Base-by-base conservation (phyloP, 2,888 invertebrate species). In the Chaetogeoica ovagalla region DNA sequence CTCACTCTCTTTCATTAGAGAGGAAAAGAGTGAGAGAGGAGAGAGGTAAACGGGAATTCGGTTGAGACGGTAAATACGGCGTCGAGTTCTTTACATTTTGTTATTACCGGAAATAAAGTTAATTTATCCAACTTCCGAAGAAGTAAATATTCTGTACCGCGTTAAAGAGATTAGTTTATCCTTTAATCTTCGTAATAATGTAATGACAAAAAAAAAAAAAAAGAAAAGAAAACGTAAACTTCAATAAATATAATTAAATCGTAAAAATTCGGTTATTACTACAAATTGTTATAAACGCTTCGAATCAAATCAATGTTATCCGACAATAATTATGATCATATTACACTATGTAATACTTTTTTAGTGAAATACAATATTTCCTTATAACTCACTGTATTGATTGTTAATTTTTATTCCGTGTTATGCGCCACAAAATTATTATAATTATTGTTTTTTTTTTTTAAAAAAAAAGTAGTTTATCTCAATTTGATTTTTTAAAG, bases 141-240 rank as follows among this genome's bases (percentile, higher is more conserved):
- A 30, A 13, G n/a, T 15, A 69, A 69, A 48, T 23, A 30, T n/a
- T n/a, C n/a, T 9, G 43, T 62, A 69, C 55, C 55, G 55, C 19
- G 43, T n/a, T 55, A 52, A 11, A 55, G 55, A 55, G 69, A 69
- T 69, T 55, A 30, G 30, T 11, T 11, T 37, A 55, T 70, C 70
- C 55, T 70, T 70, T 70, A 70, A 70, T 69, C 69, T 69, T 69
- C 55, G 7, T 69, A 69, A 69, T 69, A 30, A 69, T 52, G 21
- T 23, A 52, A 52, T 15, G 43, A 30, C 1, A 30, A 30, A 30
- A 30, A 9, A 7, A 9, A 43, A 9, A 30, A 30, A 30, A 30
- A 30, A 30, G 7, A 7, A 9, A 43, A 9, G 43, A 1, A 9
- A 43, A 43, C 19, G 21, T 48, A 30, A 52, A 68, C n/a, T 48